Evolutionary conservation across 2,888 invertebrate species (phyloP).

Genomic region (Epirrhoe alternata): DNA sequence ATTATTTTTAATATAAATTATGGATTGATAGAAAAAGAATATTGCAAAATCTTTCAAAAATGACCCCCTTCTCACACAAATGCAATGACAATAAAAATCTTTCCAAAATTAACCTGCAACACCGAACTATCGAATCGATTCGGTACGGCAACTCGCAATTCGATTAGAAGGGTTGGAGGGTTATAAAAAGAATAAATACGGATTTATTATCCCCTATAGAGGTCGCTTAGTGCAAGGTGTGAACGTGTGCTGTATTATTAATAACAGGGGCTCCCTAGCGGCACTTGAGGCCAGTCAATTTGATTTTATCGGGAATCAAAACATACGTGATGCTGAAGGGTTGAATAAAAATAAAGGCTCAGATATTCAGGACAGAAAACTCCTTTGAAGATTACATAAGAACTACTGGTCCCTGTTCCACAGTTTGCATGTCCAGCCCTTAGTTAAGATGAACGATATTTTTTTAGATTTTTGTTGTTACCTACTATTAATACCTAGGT

Average conservation of each 20-base stretch:
- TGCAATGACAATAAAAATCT: neutral
- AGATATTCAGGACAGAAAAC: no score
- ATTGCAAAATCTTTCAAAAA: no score
- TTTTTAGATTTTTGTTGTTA: no score
- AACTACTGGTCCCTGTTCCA: no score
- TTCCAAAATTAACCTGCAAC: constrained; percentile 36
- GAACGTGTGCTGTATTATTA: constrained; percentile 81
- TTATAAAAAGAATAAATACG: constrained; percentile 84
- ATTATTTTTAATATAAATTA: no score
- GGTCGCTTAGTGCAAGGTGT: constrained; percentile 78
- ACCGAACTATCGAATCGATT: constrained; percentile 69
- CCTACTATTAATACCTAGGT: no score
- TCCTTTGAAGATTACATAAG: no score
- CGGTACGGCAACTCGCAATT: constrained; percentile 76
- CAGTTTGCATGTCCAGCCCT: neutral
- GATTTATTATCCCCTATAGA: constrained; percentile 84
- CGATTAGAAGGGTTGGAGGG: constrained; percentile 71
- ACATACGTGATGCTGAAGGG: constrained; percentile 56
- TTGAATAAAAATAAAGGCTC: neutral
- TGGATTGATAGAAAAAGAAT: no score
- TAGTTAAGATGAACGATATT: no score
- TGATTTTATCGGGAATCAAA: constrained; percentile 75
- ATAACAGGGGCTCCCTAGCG: constrained; percentile 56
- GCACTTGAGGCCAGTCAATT: constrained; percentile 76
- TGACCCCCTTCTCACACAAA: no score